Percentiles rank a stretch among this genome's conserved stretches.
Evolutionary conservation across 2,888 invertebrate genomes (phyloP).

Genomic region (Hirtodrosophila trivittata): DNA sequence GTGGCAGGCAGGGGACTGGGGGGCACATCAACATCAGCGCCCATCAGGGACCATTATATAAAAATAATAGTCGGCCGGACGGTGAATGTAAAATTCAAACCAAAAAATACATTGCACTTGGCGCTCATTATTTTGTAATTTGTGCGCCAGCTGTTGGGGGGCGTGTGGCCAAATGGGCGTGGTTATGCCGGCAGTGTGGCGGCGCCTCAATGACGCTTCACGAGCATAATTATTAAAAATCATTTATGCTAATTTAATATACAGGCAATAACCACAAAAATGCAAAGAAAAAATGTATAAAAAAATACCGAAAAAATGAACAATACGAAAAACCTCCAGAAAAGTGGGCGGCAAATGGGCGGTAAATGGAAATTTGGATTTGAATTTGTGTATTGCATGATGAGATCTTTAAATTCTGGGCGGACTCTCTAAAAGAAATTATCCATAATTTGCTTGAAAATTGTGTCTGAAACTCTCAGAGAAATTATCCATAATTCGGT

Average conservation of each 20-base stretch:
- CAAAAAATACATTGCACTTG: constrained; percentile 74
- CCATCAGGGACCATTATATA: constrained; percentile 69
- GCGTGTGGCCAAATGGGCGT: constrained; percentile 31
- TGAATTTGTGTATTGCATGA: constrained; percentile 5
- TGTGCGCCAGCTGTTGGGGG: constrained; percentile 68
- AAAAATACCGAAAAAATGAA: constrained; percentile 3
- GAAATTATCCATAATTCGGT: no score
- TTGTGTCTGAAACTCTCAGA: no score
- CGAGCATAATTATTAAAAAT: constrained; percentile 78
- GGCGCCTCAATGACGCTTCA: constrained; percentile 49
- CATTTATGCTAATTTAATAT: constrained; percentile 80
- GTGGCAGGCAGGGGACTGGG: no score
- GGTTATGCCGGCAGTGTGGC: constrained; percentile 8
- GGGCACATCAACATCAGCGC: constrained; percentile 45
- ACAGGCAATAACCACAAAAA: constrained; percentile 75
- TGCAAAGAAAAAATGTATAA: constrained; percentile 22
- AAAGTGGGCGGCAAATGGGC: constrained; percentile 19
- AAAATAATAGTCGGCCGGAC: constrained; percentile 74
- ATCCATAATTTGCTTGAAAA: no score
- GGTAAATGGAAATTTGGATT: no score
- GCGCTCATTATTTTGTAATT: constrained; percentile 80
- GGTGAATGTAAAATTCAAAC: constrained; percentile 71
- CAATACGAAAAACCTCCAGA: background rate
- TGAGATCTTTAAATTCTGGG: background rate
- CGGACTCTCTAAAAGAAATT: no score